Evolutionary conservation across 2,113 vertebrate species (phyloP), one percentile per base, ranked within the genome.

Genomic region (Leucopsar rothschildi): DNA sequence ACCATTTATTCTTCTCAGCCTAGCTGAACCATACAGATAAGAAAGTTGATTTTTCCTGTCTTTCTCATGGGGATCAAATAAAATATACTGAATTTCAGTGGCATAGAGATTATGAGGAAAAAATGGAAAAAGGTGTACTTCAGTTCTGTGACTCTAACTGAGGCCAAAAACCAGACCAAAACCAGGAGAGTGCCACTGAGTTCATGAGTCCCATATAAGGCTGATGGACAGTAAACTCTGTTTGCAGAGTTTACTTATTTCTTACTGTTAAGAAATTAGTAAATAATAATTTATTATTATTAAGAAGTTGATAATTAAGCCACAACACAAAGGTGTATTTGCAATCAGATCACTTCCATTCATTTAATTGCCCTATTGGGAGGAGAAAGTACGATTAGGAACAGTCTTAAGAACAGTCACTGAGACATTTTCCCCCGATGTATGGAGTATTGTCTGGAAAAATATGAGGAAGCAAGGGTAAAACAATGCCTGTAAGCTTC

Each of bases 61-160:
- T 16, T 91, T 82, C 19, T 77, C 20, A 55, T 29, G 12, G 5
- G 3, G 19, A 56, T 52, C 12, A 68, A 76, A 11, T 15, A 68
- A 24, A 69, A 76, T 49, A 40, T 15, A 42, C 15, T 17, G 25
- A 50, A 76, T 88, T 85, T 24, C 29, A 70, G 25, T 16, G 13
- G 11, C 15, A 68, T 68, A 59, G 0, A 19, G 5, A 18, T 60
- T 9, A 9, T 0, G 0, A 1, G 5, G 2, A 2, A 16, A 42
- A 40, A 49, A 13, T 45, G 12, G 10, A 7, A 68, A 88, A 82
- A 65, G 0, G 1, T 73, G 2, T 35, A 13, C 2, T 80, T 35
- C 23, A 52, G 9, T 59, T 73, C 28, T 52, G 8, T n/a, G 7
- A 35, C 57, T 31, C 11, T 57, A 61, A 82, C 11, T 42, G 5